phyloP scores from a whole-genome alignment of 1,140 invertebrate genomes.

The Drosophila kurseongensis region DNA sequence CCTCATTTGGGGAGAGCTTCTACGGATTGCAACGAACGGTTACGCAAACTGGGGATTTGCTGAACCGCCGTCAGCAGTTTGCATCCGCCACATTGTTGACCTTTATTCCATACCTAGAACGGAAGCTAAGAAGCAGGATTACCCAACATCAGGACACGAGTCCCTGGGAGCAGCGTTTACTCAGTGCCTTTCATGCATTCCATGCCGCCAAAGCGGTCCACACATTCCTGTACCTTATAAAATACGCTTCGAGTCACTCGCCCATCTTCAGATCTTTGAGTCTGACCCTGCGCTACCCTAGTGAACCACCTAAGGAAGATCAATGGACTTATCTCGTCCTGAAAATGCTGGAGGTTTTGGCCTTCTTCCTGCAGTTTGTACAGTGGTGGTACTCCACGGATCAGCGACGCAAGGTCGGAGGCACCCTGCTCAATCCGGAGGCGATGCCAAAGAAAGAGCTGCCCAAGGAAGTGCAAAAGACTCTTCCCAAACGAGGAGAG shows the following conservation, averaged over 20 bases:
- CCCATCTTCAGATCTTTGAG: constrained; percentile 62
- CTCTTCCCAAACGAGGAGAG: constrained; percentile 43
- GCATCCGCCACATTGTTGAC: constrained; percentile 67
- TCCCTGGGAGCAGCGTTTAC: constrained; percentile 56
- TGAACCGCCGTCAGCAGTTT: constrained; percentile 60
- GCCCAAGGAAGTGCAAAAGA: constrained; percentile 26
- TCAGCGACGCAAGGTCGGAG: constrained; percentile 71
- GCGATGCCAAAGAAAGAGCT: constrained; percentile 30
- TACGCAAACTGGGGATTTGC: constrained; percentile 53
- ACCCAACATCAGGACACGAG: constrained; percentile 56
- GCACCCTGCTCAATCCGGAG: constrained; percentile 62
- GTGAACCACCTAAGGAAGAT: constrained; percentile 65
- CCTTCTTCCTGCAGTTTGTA: constrained; percentile 81
- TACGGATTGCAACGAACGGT: constrained; percentile 75
- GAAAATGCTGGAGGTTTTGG: constrained; percentile 75
- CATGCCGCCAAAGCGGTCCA: constrained; percentile 72
- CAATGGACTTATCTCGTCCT: constrained; percentile 74
- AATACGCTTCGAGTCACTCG: constrained; percentile 68
- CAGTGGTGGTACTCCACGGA: constrained; percentile 84
- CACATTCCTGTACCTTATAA: constrained; percentile 76
- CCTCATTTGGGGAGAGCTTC: constrained; percentile 80
- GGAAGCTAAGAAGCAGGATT: constrained; percentile 58
- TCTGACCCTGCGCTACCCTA: constrained; percentile 70
- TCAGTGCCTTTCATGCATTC: constrained; percentile 68
- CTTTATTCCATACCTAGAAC: constrained; percentile 68